Conservation (phyloP, 2,888 invertebrate species). For the Anoplius nigerrimus region DNA sequence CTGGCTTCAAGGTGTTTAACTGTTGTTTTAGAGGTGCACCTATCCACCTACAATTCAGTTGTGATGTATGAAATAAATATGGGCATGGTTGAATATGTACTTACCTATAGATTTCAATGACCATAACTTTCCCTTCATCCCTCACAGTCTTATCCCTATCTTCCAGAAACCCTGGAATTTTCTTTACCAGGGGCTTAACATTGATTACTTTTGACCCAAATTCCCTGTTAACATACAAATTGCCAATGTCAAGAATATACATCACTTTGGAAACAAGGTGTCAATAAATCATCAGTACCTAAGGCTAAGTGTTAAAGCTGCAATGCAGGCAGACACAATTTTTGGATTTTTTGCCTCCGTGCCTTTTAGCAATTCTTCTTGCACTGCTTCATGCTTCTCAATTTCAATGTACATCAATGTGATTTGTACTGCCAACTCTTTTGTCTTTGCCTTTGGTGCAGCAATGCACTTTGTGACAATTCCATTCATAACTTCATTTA, state of each 20-base stretch:
- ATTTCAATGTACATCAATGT: conserved; percentile 96
- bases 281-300: conserved; percentile 73
- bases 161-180: conserved; percentile 88
- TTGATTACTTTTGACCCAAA: conserved; percentile 95
- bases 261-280: neutral
- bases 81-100: neutral
- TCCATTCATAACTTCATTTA: conserved; percentile 91
- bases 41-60: conserved; percentile 82
- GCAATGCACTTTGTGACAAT: conserved; percentile 95
- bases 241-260: neutral
- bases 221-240: conserved; percentile 77
- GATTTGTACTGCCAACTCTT: conserved; percentile 92
- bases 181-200: conserved; percentile 92
- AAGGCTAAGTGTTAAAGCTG: conserved; percentile 85
- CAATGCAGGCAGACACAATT: conserved; percentile 90
- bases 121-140: conserved; percentile 93
- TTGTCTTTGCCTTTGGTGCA: conserved; percentile 92
- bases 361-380: conserved; percentile 94
- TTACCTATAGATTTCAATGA: conserved; percentile 92
- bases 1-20: conserved; percentile 89
- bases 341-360: conserved; percentile 98
- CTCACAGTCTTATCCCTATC: conserved; percentile 94
- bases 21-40: conserved; percentile 90
- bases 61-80: neutral
- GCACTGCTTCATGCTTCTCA: conserved; percentile 92